Evolutionary conservation across 2,113 vertebrate genomes (phyloP), one percentile per base, ranked within the genome.

Genomic region (Pan paniscus): DNA sequence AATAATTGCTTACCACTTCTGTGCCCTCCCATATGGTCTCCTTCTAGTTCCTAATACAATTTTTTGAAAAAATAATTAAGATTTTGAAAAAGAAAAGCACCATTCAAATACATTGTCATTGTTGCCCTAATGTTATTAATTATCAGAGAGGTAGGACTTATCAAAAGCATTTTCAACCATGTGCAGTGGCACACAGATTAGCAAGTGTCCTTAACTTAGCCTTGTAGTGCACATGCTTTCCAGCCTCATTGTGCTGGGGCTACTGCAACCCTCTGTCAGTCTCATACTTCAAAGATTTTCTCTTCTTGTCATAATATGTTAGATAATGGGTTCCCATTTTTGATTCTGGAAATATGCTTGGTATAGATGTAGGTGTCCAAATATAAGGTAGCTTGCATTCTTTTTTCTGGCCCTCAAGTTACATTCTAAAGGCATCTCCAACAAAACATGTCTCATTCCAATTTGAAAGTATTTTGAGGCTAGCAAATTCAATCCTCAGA

Each of bases 1-100:
- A 97, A 97, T 97, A 98, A 97, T 98, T 97, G 95, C 94, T 97
- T 90, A 93, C 90, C 94, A 95, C 96, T 96, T 96, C 95, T 96
- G 84, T 96, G 94, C 90, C 94, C 97, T 98, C 90, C 96, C 98
- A 97, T 97, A 98, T 97, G 98, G 72, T 97, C 80, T 90, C 50
- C 46, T 97, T 87, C 92, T 52, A 87, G 75, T 93, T 93, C 95
- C n/a, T 92, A 92, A 73, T 81, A 57, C 46, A 79, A 50, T 92
- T 90, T 67, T 73, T 57, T 17, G 3, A 79, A 61, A 68, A 85
- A 84, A 95, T 57, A 91, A 89, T 87, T 61, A 94, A 89, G 89
- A 91, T 55, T 96, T 68, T 75, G 32, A 40, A 32, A 40, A 68
- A 55, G 57, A 67, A 76, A 38, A 81, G 67, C 43, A 84, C 48